Conservation (phyloP, 2,797 vertebrate genomes). For the Clarias pachynema region DNA sequence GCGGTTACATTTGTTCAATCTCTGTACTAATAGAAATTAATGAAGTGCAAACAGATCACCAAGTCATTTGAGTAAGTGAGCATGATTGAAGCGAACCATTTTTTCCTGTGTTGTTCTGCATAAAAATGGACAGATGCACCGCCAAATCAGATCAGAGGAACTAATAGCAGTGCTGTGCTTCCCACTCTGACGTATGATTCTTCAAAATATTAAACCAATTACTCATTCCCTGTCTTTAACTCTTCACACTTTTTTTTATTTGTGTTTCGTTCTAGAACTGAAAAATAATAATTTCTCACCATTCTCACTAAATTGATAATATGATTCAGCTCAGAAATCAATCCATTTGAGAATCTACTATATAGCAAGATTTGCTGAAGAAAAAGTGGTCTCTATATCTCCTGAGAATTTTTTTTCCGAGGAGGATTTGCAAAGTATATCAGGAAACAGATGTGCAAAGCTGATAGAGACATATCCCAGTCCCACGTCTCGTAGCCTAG, state of each 20-base stretch:
- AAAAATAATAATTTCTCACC: neutral
- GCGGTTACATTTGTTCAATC: neutral
- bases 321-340: neutral
- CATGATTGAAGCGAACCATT: constrained; percentile 5
- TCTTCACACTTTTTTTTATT: neutral
- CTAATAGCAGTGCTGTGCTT: neutral
- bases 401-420: neutral
- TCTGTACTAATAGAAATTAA: constrained; percentile 17
- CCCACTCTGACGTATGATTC: neutral
- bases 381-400: neutral
- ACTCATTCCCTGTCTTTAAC: neutral
- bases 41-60: neutral
- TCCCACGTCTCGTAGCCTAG: neutral
- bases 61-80: constrained; percentile 5
- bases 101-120: constrained; percentile 3
- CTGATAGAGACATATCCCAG: neutral
- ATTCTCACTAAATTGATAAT: neutral
- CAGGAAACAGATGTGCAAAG: neutral
- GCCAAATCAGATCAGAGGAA: constrained; percentile 11
- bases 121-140: constrained; percentile 24
- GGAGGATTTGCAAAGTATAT: neutral
- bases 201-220: neutral
- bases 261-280: neutral
- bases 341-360: neutral
- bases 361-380: neutral